Evolutionary conservation across 2,113 vertebrate species (phyloP), one percentile per base, ranked within the genome.

Genomic region (Chionis minor): DNA sequence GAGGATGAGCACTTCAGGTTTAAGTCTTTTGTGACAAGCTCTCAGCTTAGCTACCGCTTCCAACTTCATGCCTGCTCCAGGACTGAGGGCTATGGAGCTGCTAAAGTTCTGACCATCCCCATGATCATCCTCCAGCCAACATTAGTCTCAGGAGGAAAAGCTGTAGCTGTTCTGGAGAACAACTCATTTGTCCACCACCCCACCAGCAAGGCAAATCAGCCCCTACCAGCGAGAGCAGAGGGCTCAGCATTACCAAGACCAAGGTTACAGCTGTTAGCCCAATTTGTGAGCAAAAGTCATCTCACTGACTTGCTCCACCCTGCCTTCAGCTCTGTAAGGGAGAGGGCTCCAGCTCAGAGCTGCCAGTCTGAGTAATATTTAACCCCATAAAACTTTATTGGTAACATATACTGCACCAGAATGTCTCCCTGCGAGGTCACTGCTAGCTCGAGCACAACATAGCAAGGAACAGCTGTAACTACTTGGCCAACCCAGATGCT

Each of bases 311-410:
- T 3, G 6, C 83, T 82, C 63, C 77, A 86, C 82, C 72, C 63
- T 77, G 77, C 65, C 35, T 72, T 72, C n/a, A 2, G 73, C 77
- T 86, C 81, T 30, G n/a, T 51, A 15, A 85, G 70, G 67, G 75
- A 92, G 52, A 89, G 45, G 44, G n/a, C 84, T 93, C 77, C 72
- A 72, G 65, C 72, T 13, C 56, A 2, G 18, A 65, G 44, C 77
- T 75, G 92, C 65, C 86, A 93, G 32, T 66, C 63, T 3, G 1
- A 95, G 80, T 97, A 97, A 98, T 97, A 69, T 97, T 97, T 98
- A 97, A 98, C 95, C 72, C 65, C 54, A 26, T 82, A 91, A 84
- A 74, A 81, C 82, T 97, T 98, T 96, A 97, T 95, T 65, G 94
- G 96, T 96, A 90, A 97, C 49, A 9, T 92, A 96, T 96, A 66